Conservation (phyloP, 1,140 invertebrate species). For the Hycleus phaleratus region DNA sequence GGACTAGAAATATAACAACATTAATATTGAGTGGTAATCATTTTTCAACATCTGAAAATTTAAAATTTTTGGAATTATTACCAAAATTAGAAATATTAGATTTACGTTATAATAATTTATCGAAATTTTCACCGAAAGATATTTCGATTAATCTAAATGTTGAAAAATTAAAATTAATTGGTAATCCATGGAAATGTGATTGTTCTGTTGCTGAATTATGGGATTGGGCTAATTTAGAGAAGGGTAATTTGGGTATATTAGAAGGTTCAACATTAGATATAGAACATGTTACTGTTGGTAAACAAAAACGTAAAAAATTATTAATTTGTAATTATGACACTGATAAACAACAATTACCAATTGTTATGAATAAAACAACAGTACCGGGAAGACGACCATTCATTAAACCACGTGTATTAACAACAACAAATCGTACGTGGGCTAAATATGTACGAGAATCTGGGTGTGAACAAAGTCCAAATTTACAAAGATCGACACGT, state of each 20-base stretch:
- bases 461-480: slow-evolving; percentile 46
- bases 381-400: slow-evolving; percentile 48
- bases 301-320: slow-evolving; percentile 55
- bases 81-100: slow-evolving; percentile 53
- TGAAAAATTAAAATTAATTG: slow-evolving; percentile 53
- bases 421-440: slow-evolving; percentile 57
- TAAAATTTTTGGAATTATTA: slow-evolving; percentile 52
- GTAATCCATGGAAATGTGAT: slow-evolving; percentile 63
- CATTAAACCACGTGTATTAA: slow-evolving; percentile 48
- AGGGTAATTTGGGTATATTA: slow-evolving; percentile 55
- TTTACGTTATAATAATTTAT: slow-evolving; percentile 56
- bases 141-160: slow-evolving; percentile 48
- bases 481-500: slow-evolving; percentile 21
- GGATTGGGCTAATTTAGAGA: slow-evolving; percentile 60
- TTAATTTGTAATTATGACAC: slow-evolving; percentile 58
- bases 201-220: slow-evolving; percentile 63
- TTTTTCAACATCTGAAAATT: slow-evolving; percentile 43
- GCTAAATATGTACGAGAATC: slow-evolving; percentile 64
- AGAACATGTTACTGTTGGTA: slow-evolving; percentile 47
- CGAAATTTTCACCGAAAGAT: slow-evolving; percentile 47
- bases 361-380: slow-evolving; percentile 40
- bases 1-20: slow-evolving; percentile 54
- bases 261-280: slow-evolving; percentile 55
- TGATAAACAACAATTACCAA: slow-evolving; percentile 18
- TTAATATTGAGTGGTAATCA: slow-evolving; percentile 56